phyloP scores from a whole-genome alignment of 2,888 invertebrate species.

The Drosophila borborema region DNA sequence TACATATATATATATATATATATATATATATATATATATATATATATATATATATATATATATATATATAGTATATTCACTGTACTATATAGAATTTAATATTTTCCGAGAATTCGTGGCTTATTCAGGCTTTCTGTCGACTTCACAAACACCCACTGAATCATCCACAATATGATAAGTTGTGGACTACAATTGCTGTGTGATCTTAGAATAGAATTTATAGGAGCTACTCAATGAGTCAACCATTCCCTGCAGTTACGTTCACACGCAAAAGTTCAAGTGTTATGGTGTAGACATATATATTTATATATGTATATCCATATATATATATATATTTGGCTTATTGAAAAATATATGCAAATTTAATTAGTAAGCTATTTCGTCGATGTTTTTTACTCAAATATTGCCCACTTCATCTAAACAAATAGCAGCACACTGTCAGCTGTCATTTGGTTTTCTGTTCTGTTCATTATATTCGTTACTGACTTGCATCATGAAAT shows the following conservation, averaged over 20 bases:
- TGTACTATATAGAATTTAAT: slow-evolving; percentile 28
- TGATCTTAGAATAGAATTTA: slow-evolving; percentile 63
- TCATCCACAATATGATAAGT: slow-evolving; percentile 52
- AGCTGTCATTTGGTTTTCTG: slow-evolving; percentile 23
- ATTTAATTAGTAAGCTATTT: slow-evolving; percentile 50
- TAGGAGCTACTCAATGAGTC: slow-evolving; percentile 59
- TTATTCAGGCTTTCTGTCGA: slow-evolving; percentile 53
- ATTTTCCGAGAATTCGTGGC: slow-evolving; percentile 32
- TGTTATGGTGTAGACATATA: slow-evolving; percentile 5
- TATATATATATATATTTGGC: slow-evolving; percentile 18
- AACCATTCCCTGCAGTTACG: slow-evolving; percentile 56
- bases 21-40: neutral
- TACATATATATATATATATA: neutral
- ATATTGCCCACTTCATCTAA: slow-evolving; percentile 7
- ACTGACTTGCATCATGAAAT: slow-evolving; percentile 20
- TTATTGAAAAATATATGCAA: slow-evolving; percentile 41
- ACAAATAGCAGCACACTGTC: slow-evolving; percentile 11
- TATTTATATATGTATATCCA: neutral
- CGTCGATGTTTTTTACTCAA: slow-evolving; percentile 7
- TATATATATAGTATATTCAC: neutral
- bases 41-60: neutral
- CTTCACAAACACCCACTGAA: slow-evolving; percentile 46
- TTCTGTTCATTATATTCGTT: slow-evolving; percentile 20
- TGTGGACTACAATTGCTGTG: slow-evolving; percentile 65
- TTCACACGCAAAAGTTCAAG: slow-evolving; percentile 55